Evolutionary conservation across 1,140 invertebrate species (phyloP), one percentile per base, ranked within the genome.

Genomic region (Mesaphorura yosii): DNA sequence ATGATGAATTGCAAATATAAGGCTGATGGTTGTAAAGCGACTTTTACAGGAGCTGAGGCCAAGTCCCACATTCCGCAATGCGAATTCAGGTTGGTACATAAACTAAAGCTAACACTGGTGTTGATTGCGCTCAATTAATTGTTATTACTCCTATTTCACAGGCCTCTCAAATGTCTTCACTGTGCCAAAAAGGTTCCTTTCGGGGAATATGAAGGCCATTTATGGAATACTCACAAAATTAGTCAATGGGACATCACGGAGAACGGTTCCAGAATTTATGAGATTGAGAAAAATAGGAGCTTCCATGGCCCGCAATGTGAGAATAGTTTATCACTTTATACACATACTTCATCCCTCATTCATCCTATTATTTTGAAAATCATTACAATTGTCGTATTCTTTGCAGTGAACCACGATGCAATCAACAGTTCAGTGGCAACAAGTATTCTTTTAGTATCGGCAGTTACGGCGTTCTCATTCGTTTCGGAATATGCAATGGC

Each of bases 161-260:
- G 57, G 23, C 57, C 57, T n/a, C 5, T 59, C 29, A 47, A 51
- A 27, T 59, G 57, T 39, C 31, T 29, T 25, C n/a, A 25, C 20
- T 59, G 57, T 26, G 22, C 25, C 12, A 14, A 17, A 1, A 49
- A 37, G 23, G 39, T 59, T 7, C 23, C 49, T 12, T 59, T 47
- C 44, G 38, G 47, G 22, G 38, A 59, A 29, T 48, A 52, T 47
- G 57, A 59, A 7, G 28, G 17, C 0, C 57, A 59, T 45, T 37
- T 59, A 29, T 23, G 23, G 6, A 40, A 14, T 23, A 7, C 31
- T 5, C 57, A 59, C 20, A 20, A 41, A 1, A 37, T 59, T 15
- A 39, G 39, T 22, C 31, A 40, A 14, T 57, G 55, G 55, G 55
- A 57, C 28, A 29, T 57, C 26, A 48, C 51, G 31, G 55, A 57